phyloP scores from a whole-genome alignment of 2,113 vertebrate species.

The Alces alces region DNA sequence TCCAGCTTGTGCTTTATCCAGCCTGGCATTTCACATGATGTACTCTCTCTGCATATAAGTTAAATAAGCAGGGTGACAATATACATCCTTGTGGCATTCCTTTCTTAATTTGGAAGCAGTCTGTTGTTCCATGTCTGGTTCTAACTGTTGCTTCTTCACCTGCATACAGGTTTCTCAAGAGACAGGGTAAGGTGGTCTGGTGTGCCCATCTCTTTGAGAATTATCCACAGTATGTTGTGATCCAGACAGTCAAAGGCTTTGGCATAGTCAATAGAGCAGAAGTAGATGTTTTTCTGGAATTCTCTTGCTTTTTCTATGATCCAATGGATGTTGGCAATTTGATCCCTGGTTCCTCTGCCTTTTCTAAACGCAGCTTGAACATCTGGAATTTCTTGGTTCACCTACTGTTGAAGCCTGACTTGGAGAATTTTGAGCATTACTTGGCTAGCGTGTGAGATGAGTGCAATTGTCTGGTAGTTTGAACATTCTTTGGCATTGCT shows the following conservation, averaged over 20 bases:
- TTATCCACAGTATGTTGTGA: neutral
- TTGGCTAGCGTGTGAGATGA: neutral
- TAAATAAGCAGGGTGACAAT: neutral
- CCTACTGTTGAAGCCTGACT: neutral
- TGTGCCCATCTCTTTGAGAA: neutral
- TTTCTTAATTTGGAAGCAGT: neutral
- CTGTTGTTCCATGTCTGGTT: neutral
- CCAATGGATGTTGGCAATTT: fast-evolving
- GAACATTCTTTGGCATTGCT: neutral
- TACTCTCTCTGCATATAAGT: neutral
- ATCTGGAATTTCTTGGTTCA: neutral
- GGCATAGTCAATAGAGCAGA: neutral
- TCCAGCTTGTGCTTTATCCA: neutral
- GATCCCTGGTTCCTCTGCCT: neutral
- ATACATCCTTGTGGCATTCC: neutral
- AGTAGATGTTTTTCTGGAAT: neutral
- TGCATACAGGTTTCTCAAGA: neutral
- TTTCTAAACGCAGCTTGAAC: neutral
- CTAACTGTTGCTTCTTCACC: neutral
- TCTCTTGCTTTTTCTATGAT: neutral
- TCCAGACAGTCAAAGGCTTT: neutral
- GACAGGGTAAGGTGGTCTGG: neutral
- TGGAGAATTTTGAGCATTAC: neutral
- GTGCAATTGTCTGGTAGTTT: neutral
- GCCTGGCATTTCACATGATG: neutral